These are phyloP conservation scores for Muscina levida DNA, from an alignment of 2,888 invertebrate genomes.

Conservation along the genomic window DNA sequence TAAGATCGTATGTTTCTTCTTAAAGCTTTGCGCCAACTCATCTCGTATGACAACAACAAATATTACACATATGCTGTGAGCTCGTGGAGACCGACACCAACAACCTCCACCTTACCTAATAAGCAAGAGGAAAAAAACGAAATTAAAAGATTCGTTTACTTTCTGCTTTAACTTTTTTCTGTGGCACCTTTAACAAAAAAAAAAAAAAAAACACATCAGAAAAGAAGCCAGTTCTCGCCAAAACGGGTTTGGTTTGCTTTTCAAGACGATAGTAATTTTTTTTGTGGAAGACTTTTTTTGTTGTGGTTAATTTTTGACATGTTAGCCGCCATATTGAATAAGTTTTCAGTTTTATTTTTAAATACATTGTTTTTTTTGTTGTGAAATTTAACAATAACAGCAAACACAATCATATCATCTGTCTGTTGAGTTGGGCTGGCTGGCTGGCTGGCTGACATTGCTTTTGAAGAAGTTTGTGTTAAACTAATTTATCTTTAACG, in stretches of 20 bases:
- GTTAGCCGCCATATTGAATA: constrained; percentile 76
- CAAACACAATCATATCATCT: constrained; percentile 42
- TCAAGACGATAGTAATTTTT: constrained; percentile 58
- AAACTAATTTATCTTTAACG: constrained; percentile 66
- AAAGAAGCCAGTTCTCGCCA: constrained; percentile 71
- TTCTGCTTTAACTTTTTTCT: constrained; percentile 64
- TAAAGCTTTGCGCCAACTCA: constrained; percentile 58
- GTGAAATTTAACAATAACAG: constrained; percentile 29
- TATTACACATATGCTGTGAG: constrained; percentile 71
- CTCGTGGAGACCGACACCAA: neutral
- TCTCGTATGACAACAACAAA: constrained; percentile 73
- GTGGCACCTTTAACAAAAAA: constrained; percentile 70
- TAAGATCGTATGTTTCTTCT: no score
- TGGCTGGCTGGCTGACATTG: neutral
- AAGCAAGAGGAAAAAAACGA: constrained; percentile 68
- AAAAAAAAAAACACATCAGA: constrained; percentile 41
- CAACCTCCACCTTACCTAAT: constrained; percentile 43
- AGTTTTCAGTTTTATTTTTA: constrained; percentile 67
- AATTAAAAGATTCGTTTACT: constrained; percentile 74
- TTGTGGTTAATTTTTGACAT: constrained; percentile 68
- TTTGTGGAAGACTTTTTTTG: constrained; percentile 58
- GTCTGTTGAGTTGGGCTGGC: constrained; percentile 36
- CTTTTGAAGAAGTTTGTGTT: constrained; percentile 50
- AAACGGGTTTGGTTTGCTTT: constrained; percentile 72
- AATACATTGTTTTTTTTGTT: neutral